Evolutionary conservation across 2,888 invertebrate species (phyloP).

Genomic region (Macrophya alboannulata): DNA sequence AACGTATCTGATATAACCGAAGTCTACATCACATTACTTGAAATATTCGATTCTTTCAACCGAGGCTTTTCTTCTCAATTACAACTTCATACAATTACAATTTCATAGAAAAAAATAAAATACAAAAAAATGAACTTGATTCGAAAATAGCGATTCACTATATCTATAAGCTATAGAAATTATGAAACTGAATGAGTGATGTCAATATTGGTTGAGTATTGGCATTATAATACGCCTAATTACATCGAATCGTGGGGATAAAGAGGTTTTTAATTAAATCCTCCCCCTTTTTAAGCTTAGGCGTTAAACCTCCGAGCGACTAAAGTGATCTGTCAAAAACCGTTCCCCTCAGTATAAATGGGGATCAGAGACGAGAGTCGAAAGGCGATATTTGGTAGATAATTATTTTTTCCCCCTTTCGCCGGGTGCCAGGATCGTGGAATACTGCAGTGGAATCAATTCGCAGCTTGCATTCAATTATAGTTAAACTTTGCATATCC

Average conservation of each 20-base stretch:
- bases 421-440: not conserved
- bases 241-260: not conserved
- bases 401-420: not conserved
- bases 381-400: not conserved
- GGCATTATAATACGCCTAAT: not conserved
- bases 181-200: not conserved
- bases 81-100: too few species aligned
- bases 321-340: constrained; percentile 26
- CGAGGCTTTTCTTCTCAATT: not conserved
- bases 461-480: not conserved
- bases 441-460: not conserved
- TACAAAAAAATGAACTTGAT: too few species aligned
- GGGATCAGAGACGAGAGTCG: not conserved
- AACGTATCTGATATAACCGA: not conserved
- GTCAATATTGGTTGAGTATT: not conserved
- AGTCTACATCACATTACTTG: not conserved
- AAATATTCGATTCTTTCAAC: not conserved
- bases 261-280: constrained; percentile 18
- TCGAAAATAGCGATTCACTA: too few species aligned
- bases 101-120: too few species aligned
- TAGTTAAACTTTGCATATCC: not conserved
- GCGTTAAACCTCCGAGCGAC: not conserved
- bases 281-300: not conserved
- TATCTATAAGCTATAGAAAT: too few species aligned
- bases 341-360: not conserved